A percentile compares a stretch with the other conserved stretches of the same genome.
Evolutionary conservation across 2,888 invertebrate species (phyloP).

Genomic region (Caenorhabditis afra): DNA sequence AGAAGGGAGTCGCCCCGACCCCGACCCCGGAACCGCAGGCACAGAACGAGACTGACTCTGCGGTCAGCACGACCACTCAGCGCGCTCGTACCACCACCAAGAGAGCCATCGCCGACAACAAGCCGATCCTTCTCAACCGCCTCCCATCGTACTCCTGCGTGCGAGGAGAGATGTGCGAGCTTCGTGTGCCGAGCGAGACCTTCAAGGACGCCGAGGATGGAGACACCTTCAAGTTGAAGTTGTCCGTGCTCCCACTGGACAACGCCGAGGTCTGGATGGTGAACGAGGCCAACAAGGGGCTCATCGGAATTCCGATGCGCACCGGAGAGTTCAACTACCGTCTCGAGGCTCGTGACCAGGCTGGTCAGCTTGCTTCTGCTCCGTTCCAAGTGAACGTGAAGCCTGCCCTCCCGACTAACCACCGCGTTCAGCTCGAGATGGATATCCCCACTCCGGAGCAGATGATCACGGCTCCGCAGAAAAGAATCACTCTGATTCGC

Average conservation of each 20-base stretch:
- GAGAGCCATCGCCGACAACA: constrained; percentile 31
- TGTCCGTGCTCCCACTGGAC: constrained; percentile 63
- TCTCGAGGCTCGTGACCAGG: constrained; percentile 74
- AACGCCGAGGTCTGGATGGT: constrained; percentile 57
- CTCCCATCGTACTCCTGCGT: constrained; percentile 51
- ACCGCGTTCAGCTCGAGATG: constrained; percentile 62
- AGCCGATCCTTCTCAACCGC: constrained; percentile 56
- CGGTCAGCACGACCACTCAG: constrained; percentile 50
- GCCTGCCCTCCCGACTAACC: constrained; percentile 58
- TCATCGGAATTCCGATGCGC: constrained; percentile 72
- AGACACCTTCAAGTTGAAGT: constrained; percentile 66
- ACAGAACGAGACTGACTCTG: constrained; percentile 20
- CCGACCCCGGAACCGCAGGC: constrained; percentile 16
- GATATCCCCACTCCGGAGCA: constrained; percentile 56
- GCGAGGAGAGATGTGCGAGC: constrained; percentile 71
- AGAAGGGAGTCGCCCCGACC: constrained; percentile 29
- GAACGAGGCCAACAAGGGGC: constrained; percentile 53
- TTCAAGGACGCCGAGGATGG: constrained; percentile 78
- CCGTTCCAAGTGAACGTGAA: constrained; percentile 68
- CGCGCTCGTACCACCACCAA: constrained; percentile 49
- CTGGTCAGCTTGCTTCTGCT: constrained; percentile 65
- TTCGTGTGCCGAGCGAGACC: constrained; percentile 71
- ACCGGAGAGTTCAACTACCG: constrained; percentile 74
- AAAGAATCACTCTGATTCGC: constrained; percentile 54
- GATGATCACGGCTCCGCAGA: constrained; percentile 51